phyloP scores from a whole-genome alignment of 2,113 vertebrate species.

The Phoenicopterus ruber region DNA sequence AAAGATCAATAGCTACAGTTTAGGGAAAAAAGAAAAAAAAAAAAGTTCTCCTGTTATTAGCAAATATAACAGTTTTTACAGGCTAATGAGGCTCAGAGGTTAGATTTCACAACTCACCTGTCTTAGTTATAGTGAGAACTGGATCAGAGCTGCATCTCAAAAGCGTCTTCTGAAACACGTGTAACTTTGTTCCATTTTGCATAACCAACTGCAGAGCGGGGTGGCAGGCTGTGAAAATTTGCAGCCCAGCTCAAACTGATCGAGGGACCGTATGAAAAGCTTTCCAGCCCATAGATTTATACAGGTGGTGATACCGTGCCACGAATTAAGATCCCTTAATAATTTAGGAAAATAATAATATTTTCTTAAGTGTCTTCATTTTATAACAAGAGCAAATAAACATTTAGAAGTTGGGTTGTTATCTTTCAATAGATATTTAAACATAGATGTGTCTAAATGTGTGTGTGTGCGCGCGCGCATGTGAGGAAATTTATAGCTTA shows the following conservation, averaged over 20 bases:
- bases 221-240: background rate
- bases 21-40: accelerated
- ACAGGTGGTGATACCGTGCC: background rate
- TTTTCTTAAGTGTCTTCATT: background rate
- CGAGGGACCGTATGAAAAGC: background rate
- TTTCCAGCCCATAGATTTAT: background rate
- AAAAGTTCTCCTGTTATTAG: background rate
- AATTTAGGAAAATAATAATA: background rate
- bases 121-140: background rate
- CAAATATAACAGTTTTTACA: background rate
- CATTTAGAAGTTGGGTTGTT: background rate
- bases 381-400: background rate
- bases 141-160: background rate
- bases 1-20: background rate
- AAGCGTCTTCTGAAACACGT: background rate
- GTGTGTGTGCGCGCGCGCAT: background rate
- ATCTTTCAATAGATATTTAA: background rate
- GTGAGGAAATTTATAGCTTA: background rate
- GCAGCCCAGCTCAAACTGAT: background rate
- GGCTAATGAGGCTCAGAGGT: background rate
- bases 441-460: background rate
- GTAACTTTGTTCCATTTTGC: background rate
- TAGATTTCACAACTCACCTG: background rate
- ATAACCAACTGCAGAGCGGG: background rate
- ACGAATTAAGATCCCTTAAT: background rate